Base-by-base conservation (phyloP, 2,888 invertebrate species). In the Tetragonisca angustula region DNA sequence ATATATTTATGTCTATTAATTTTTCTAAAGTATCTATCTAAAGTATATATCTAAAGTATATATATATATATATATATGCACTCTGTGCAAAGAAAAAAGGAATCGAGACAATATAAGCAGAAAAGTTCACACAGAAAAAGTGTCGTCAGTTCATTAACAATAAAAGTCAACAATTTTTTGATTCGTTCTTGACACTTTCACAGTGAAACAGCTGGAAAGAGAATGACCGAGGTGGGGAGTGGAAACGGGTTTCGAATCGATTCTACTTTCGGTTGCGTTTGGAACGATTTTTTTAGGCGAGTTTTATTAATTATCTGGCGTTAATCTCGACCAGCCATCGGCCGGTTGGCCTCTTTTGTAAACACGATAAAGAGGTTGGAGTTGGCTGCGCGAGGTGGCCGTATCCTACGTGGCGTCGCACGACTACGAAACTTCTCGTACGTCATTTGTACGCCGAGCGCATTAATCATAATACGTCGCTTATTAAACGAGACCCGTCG, bases 381-480 rank as follows among this genome's bases (percentile, higher is more conserved):
- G 36, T 43, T 43, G 43, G 1, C 36, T 36, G 36, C 36, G 36
- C 36, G 36, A 1, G 21, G 27, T n/a, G 27, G 17, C 13, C 9
- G 36, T 43, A 17, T 50, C 50, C 32, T 9, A 43, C 61, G 21
- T 32, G 15, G 1, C 50, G 21, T 19, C 75, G 21, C 15, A 32
- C 9, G 36, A 61, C 43, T 43, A 43, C 50, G 65, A 78, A 81
- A 84, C 71, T 76, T 76, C 64, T 65, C 62, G 43, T 43, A 9
- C 50, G 65, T 77, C 67, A 83, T 80, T 85, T 74, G 74, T 74
- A 74, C 77, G 67, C 74, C 49, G 56, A 32, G 62, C 67, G 50
- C 85, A 84, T 85, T 85, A 85, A 85, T 85, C 85, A 85, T 84
- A 85, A 85, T 85, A 84, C 79, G 79, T 85, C 85, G 78, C 65